Base-by-base conservation (phyloP, 2,888 invertebrate species). In the Polydrusus pterygomalis region DNA sequence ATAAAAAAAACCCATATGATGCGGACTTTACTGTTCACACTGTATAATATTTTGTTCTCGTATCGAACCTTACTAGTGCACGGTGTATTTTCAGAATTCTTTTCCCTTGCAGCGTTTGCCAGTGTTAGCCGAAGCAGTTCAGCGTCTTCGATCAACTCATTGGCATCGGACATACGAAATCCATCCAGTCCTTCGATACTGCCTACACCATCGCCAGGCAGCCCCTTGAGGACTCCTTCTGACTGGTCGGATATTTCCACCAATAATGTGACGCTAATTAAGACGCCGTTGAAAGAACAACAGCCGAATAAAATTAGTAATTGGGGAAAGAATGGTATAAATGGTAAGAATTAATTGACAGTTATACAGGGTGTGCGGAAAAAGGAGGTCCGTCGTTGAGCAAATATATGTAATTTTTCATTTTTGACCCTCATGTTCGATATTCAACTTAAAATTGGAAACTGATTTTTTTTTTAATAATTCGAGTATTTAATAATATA, bases 41-140 rank as follows among this genome's bases (percentile, higher is more conserved):
- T n/a, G n/a, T n/a, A n/a, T n/a, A n/a, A n/a, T n/a, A n/a, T n/a
- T n/a, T n/a, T n/a, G n/a, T n/a, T n/a, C n/a, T n/a, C n/a, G n/a
- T n/a, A n/a, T n/a, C n/a, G n/a, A n/a, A n/a, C n/a, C n/a, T n/a
- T n/a, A n/a, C n/a, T n/a, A n/a, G n/a, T n/a, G n/a, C n/a, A n/a
- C n/a, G n/a, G 25, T 25, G 5, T 25, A 25, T 25, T 25, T 25
- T 25, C 25, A 25, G 1, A 3, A 25, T 25, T 25, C 25, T 69
- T 63, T 38, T 56, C 20, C 10, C 20, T 13, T 45, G 34, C 18
- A 73, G 56, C 62, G 69, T 82, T 80, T 65, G 88, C 87, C 88
- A 81, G 88, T 58, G 89, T 90, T 77, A 92, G 92, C 75, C 89
- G 91, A 72, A 92, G 92, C 81, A 92, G 92, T 81, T 93, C 93